phyloP scores from a whole-genome alignment of 2,113 vertebrate species.

The Hippopotamus amphibius region DNA sequence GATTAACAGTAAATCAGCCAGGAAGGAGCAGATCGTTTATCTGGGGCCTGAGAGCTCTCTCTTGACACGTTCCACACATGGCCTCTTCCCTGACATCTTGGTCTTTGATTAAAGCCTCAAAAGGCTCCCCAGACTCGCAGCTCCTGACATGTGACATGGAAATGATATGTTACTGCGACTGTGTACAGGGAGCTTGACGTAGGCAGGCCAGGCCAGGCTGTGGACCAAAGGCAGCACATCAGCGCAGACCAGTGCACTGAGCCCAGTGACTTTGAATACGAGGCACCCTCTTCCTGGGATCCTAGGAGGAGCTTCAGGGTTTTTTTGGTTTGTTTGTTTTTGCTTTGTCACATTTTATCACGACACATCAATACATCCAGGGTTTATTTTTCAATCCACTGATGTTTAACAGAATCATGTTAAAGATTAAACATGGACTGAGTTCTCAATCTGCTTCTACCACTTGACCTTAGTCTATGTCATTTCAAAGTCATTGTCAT shows the following conservation, averaged over 20 bases:
- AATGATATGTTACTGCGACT: rapidly evolving
- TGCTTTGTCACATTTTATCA: neutral
- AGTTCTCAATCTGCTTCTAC: neutral
- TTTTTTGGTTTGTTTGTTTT: too few species aligned
- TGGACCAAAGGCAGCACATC: rapidly evolving
- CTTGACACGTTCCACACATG: neutral
- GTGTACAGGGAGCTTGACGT: rapidly evolving
- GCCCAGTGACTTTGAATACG: rapidly evolving
- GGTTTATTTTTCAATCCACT: neutral
- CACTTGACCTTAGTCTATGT: neutral
- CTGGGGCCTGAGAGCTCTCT: neutral
- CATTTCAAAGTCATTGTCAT: neutral
- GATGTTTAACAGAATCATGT: neutral
- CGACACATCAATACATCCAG: neutral
- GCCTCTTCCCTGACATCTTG: neutral
- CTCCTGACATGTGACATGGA: rapidly evolving
- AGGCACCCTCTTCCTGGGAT: neutral
- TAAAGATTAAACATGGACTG: neutral
- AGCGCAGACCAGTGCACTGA: rapidly evolving
- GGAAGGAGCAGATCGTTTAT: neutral
- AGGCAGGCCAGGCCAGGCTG: rapidly evolving
- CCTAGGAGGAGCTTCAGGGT: neutral
- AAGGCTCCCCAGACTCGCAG: neutral
- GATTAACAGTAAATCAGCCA: neutral
- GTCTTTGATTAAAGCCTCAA: neutral